A percentile compares a stretch with the other conserved stretches of the same genome.
Evolutionary conservation across 2,888 invertebrate genomes (phyloP).

Genomic region (Ormyrus rosae): DNA sequence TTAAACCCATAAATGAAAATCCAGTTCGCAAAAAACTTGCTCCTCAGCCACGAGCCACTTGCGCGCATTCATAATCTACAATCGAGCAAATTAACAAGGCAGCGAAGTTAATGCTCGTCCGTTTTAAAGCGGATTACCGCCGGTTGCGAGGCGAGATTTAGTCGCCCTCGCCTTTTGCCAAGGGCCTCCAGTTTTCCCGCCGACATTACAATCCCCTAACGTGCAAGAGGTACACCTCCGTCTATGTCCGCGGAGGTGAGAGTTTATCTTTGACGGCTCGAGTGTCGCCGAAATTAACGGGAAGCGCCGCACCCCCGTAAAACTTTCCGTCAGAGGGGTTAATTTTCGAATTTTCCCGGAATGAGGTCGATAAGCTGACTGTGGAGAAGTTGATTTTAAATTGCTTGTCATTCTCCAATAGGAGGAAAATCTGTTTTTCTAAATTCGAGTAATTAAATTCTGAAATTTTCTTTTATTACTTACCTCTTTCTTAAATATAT

Average conservation of each 20-base stretch:
- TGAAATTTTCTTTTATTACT: too few species aligned
- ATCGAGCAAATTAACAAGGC: slow-evolving; percentile 33
- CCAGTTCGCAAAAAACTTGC: too few species aligned
- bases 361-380: slow-evolving; percentile 4
- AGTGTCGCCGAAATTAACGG: slow-evolving; percentile 37
- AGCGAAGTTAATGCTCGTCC: slow-evolving; percentile 68
- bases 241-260: background rate
- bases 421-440: too few species aligned
- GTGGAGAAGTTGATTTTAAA: background rate
- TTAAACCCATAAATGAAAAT: too few species aligned
- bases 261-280: slow-evolving; percentile 44
- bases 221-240: background rate
- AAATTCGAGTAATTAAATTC: too few species aligned
- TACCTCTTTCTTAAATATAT: too few species aligned
- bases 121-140: slow-evolving; percentile 69
- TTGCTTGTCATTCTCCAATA: background rate
- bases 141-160: slow-evolving; percentile 53
- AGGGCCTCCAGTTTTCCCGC: slow-evolving; percentile 50
- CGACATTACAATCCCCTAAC: background rate
- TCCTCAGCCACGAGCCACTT: too few species aligned
- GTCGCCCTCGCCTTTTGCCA: slow-evolving; percentile 58
- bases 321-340: slow-evolving; percentile 18
- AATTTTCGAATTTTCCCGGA: slow-evolving; percentile 29
- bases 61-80: too few species aligned
- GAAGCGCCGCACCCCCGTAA: background rate